Conservation (phyloP, 2,113 vertebrate species). For the Tyrannus savana region DNA sequence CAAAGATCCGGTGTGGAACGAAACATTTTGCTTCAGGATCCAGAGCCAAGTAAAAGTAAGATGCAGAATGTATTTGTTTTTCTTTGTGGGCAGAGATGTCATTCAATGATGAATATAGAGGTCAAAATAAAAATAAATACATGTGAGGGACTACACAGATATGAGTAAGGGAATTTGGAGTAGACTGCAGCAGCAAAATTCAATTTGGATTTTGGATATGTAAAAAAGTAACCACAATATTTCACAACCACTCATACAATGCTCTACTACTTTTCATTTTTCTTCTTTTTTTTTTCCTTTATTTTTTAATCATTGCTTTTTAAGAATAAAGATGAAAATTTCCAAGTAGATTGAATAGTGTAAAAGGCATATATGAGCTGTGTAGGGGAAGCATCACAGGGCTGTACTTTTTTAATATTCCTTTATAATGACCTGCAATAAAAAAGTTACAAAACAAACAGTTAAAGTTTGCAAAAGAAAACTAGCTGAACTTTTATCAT, state of each 20-base stretch:
- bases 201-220: not conserved
- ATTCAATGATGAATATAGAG: not conserved
- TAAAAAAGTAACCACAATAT: not conserved
- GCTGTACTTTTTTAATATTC: not conserved
- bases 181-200: not conserved
- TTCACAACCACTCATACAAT: not conserved
- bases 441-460: not conserved
- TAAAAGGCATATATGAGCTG: not conserved
- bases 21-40: constrained; percentile 83
- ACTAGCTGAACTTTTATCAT: not conserved
- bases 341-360: not conserved
- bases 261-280: not conserved
- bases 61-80: not conserved
- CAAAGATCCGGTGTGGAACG: constrained; percentile 84
- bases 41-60: constrained; percentile 83
- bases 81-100: not conserved
- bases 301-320: not conserved
- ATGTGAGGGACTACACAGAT: not conserved
- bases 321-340: not conserved
- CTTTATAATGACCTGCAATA: not conserved
- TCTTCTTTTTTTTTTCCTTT: not conserved
- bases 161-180: not conserved
- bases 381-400: not conserved
- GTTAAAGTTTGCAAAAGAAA: not conserved
- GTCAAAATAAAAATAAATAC: not conserved